Conservation (phyloP, 2,888 invertebrate genomes). For the Amaurobius ferox region DNA sequence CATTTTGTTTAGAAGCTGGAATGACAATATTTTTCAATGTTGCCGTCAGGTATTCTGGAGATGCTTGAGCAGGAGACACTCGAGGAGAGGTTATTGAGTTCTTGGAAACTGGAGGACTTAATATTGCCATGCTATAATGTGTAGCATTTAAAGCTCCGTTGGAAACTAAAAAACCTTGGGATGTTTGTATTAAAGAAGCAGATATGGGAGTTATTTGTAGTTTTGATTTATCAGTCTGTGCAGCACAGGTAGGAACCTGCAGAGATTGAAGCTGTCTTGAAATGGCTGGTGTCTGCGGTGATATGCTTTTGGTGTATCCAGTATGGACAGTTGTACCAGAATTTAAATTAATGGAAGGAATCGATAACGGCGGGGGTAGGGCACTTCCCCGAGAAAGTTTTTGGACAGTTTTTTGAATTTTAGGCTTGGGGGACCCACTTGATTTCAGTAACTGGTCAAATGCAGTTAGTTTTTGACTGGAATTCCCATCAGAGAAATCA, state of each 20-base stretch:
- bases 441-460: constrained; percentile 23
- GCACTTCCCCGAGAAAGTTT: constrained; percentile 58
- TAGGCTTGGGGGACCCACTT: constrained; percentile 27
- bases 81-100: constrained; percentile 37
- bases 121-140: constrained; percentile 58
- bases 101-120: constrained; percentile 56
- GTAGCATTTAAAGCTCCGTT: constrained; percentile 49
- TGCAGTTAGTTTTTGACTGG: constrained; percentile 13
- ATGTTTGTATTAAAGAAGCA: constrained; percentile 59
- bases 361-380: constrained; percentile 60
- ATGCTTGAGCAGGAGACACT: constrained; percentile 42
- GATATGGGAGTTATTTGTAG: constrained; percentile 59
- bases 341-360: constrained; percentile 45
- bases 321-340: constrained; percentile 21
- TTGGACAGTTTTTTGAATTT: constrained; percentile 60
- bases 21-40: constrained; percentile 62
- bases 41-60: constrained; percentile 58
- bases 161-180: constrained; percentile 61
- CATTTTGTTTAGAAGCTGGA: constrained; percentile 60
- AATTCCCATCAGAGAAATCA: not conserved
- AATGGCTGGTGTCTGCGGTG: constrained; percentile 34
- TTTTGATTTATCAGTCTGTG: constrained; percentile 43
- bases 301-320: constrained; percentile 31
- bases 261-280: constrained; percentile 30
- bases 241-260: constrained; percentile 30